These are phyloP conservation scores for Anguilla rostrata DNA, from an alignment of 2,113 vertebrate species.

Conservation along the genomic window DNA sequence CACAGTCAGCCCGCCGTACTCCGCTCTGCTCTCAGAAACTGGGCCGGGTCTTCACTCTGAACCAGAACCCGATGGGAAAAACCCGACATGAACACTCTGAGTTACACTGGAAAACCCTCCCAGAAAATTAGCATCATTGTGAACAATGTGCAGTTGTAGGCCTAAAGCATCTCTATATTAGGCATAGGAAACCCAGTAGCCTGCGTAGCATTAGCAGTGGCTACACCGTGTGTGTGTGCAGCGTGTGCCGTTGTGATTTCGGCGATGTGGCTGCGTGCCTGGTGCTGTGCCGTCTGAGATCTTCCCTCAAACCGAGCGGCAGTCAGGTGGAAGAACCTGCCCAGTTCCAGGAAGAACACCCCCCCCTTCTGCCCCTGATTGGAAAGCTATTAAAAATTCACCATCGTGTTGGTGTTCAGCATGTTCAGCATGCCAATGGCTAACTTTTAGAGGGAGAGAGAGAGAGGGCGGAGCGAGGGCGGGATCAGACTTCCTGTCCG, in stretches of 20 bases:
- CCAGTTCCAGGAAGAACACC: no score
- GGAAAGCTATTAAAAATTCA: no score
- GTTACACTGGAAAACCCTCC: no score
- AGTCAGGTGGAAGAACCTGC: background rate
- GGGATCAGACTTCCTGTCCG: background rate
- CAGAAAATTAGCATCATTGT: background rate
- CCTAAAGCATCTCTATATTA: background rate
- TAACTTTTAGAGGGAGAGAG: background rate
- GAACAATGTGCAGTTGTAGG: background rate
- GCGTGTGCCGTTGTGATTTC: background rate
- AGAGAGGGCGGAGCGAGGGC: no score
- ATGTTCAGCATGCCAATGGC: background rate
- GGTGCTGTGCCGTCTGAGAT: background rate
- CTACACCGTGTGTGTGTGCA: no score
- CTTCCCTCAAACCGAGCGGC: background rate
- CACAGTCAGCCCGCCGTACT: background rate
- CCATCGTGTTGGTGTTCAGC: background rate
- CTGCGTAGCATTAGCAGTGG: no score
- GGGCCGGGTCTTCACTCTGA: slow-evolving; percentile 26
- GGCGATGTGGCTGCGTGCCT: no score
- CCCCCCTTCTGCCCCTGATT: no score
- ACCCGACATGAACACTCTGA: no score
- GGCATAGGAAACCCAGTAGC: background rate
- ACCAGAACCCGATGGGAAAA: background rate
- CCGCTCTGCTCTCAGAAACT: slow-evolving; percentile 10